Evolutionary conservation across 1,140 invertebrate species (phyloP).

Genomic region (Atopsyche davidsoni): DNA sequence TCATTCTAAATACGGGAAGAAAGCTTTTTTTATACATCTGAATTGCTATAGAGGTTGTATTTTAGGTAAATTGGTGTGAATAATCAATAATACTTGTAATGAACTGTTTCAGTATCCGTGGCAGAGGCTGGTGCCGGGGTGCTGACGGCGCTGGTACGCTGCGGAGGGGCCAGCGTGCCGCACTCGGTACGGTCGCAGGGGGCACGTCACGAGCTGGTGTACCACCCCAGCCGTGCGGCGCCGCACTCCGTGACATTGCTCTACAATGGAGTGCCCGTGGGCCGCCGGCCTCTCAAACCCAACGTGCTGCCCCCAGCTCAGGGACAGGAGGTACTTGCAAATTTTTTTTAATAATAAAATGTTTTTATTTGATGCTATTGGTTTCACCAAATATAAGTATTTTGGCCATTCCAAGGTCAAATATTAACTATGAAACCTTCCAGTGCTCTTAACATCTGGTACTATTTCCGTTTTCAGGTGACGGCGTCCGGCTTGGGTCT

Average conservation of each 20-base stretch:
- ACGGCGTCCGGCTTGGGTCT: conserved; percentile 72
- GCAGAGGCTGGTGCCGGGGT: conserved; percentile 77
- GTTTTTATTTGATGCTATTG: not conserved
- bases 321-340: conserved; percentile 54
- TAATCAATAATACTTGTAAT: conserved; percentile 1
- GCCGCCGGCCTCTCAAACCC: conserved; percentile 49
- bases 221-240: conserved; percentile 73
- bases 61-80: not conserved
- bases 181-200: conserved; percentile 68
- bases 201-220: conserved; percentile 74
- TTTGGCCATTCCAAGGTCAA: not conserved
- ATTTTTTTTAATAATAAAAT: conserved; percentile 2
- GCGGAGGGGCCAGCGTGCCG: conserved; percentile 73
- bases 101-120: conserved; percentile 50
- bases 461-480: conserved; percentile 40
- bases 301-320: conserved; percentile 54
- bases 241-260: conserved; percentile 75
- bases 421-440: not conserved
- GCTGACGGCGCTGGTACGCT: conserved; percentile 68
- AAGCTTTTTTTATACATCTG: not conserved
- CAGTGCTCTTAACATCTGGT: not conserved
- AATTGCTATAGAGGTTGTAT: not conserved
- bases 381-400: not conserved
- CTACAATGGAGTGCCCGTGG: conserved; percentile 68
- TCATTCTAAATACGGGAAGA: not conserved